A percentile compares a stretch with the other conserved stretches of the same genome.
Conservation (phyloP, 2,888 invertebrate genomes). For the Stomorhina lunata region DNA sequence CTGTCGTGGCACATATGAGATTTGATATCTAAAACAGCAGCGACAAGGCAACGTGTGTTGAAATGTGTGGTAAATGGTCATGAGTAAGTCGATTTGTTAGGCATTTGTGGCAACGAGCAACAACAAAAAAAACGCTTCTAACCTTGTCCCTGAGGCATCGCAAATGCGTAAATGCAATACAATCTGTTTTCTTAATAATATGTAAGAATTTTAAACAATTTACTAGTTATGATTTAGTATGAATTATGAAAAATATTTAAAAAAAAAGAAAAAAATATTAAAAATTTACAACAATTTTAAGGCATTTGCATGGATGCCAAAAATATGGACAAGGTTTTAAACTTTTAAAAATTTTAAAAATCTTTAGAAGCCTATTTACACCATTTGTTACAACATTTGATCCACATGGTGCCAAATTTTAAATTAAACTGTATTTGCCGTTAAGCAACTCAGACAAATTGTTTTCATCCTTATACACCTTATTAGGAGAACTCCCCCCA, state of each 20-base stretch:
- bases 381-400: too few species aligned
- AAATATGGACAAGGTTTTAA: too few species aligned
- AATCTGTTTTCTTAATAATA: constrained; percentile 27
- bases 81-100: neutral
- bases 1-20: constrained; percentile 34
- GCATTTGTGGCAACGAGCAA: constrained; percentile 53
- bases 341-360: too few species aligned
- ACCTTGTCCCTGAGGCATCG: constrained; percentile 57
- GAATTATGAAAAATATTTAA: neutral
- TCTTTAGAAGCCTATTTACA: too few species aligned
- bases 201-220: constrained; percentile 23
- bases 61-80: constrained; percentile 20
- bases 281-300: neutral
- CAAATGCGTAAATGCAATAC: constrained; percentile 48
- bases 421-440: too few species aligned
- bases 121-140: constrained; percentile 6
- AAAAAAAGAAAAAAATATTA: neutral
- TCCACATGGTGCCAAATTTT: too few species aligned
- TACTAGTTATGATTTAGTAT: neutral
- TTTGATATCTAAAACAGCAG: constrained; percentile 53
- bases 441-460: too few species aligned
- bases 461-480: too few species aligned
- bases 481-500: too few species aligned
- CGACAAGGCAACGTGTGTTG: constrained; percentile 34
- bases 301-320: too few species aligned